Evolutionary conservation across 2,113 vertebrate species (phyloP).

Genomic region (Electrona antarctica): DNA sequence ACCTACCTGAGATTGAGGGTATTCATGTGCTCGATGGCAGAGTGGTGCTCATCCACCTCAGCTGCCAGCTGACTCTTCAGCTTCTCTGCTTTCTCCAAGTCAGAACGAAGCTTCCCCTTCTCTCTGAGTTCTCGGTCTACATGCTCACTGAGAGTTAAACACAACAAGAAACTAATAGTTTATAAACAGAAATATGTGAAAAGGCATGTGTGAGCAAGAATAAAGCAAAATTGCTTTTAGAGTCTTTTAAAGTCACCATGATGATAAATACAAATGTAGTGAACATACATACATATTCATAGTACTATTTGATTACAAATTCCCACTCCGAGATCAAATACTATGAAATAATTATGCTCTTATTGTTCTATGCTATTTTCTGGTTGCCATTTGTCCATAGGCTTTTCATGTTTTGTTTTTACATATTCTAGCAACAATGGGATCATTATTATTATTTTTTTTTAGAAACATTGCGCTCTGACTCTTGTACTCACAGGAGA

Average conservation of each 20-base stretch:
- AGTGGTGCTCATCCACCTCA: constrained; percentile 92
- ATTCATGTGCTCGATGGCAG: constrained; percentile 87
- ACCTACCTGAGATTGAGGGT: constrained; percentile 88
- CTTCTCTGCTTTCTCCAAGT: constrained; percentile 92
- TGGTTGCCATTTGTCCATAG: no score
- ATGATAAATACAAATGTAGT: no score
- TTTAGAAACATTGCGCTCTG: neutral
- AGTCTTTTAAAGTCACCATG: no score
- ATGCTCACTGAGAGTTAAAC: constrained; percentile 78
- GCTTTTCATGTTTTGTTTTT: no score
- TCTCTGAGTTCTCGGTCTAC: constrained; percentile 87
- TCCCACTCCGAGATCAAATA: no score
- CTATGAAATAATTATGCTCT: no score
- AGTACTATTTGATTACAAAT: neutral
- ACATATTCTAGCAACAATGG: neutral
- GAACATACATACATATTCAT: neutral
- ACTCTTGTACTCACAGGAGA: constrained; percentile 85
- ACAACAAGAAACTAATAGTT: neutral
- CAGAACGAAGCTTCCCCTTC: constrained; percentile 88
- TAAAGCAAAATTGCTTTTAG: no score
- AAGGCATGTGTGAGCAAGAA: no score
- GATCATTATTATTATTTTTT: neutral
- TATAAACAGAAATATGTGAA: no score
- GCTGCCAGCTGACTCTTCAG: constrained; percentile 90
- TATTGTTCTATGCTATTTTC: no score